Base-by-base conservation (phyloP, 2,113 vertebrate species). In the Oncorhynchus tshawytscha region DNA sequence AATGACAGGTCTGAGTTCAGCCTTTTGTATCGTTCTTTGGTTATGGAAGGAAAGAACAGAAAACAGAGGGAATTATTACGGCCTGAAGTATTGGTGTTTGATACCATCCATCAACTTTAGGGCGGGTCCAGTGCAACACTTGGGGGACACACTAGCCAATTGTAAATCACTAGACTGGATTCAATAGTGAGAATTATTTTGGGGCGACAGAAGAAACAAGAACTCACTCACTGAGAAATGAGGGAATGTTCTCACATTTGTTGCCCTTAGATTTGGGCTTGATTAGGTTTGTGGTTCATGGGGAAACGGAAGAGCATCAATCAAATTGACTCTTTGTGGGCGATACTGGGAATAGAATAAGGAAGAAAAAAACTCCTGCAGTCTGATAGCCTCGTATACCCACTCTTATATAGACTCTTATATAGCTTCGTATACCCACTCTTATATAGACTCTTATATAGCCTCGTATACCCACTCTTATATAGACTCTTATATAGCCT, bases 201-300 rank as follows among this genome's bases (percentile, higher is more conserved):
- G 78, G 87, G 85, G 82, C 67, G 67, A 22, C 34, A 31, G 27
- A 27, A 60, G 78, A 71, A 69, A 24, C 16, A 62, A 62, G 78
- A 16, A 16, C 59, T n/a, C 6, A 4, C 62, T 82, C 78, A 72
- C 73, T 66, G 74, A 79, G 73, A 71, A 76, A 39, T 66, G 11
- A 51, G 67, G 79, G 80, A 87, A 80, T 73, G 82, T 80, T 86
- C 85, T 81, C 83, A 75, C 72, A 70, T 87, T 80, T 75, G 82
- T 76, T 82, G 79, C 81, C 5, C 60, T 80, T 88, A 15, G n/a
- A 79, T 76, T 74, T 5, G 6, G 49, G 73, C 82, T 79, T 87
- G 89, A 91, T 89, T 88, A 89, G 85, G 83, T 88, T 77, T 88
- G 89, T 87, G 86, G 89, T 81, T 86, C 15, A 78, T 27, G 83